Evolutionary conservation across 2,113 vertebrate species (phyloP).

Genomic region (Typhlomys cinereus): DNA sequence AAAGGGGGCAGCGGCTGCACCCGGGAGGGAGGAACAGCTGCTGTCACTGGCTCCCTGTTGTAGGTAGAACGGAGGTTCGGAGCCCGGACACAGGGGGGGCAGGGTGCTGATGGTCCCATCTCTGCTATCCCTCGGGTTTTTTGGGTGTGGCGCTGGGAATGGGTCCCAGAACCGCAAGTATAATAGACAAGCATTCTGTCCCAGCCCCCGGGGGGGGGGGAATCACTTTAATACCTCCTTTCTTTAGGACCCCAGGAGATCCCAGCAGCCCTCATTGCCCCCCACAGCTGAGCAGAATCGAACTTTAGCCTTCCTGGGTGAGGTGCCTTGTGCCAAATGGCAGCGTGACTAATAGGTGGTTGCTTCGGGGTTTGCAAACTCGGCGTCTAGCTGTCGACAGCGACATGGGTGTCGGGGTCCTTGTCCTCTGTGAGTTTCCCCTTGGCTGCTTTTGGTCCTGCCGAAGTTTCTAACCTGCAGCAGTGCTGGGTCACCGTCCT

Average conservation of each 20-base stretch:
- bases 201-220: neutral
- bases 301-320: neutral
- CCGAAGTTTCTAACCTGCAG: neutral
- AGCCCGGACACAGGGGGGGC: rapidly evolving
- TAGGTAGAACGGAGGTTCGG: neutral
- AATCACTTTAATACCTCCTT: neutral
- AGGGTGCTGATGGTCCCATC: neutral
- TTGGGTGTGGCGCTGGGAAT: neutral
- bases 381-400: neutral
- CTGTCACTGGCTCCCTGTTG: neutral
- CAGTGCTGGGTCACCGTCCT: neutral
- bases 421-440: neutral
- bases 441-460: rapidly evolving
- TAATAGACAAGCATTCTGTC: neutral
- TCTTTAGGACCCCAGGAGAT: neutral
- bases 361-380: neutral
- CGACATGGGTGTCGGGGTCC: neutral
- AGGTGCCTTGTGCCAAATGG: neutral
- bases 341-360: neutral
- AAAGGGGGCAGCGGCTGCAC: rapidly evolving
- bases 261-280: no score
- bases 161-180: neutral
- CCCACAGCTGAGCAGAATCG: neutral
- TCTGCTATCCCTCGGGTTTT: neutral
- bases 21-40: rapidly evolving